Conservation (phyloP, 2,888 invertebrate species). For the Psylliodes chrysocephalus region DNA sequence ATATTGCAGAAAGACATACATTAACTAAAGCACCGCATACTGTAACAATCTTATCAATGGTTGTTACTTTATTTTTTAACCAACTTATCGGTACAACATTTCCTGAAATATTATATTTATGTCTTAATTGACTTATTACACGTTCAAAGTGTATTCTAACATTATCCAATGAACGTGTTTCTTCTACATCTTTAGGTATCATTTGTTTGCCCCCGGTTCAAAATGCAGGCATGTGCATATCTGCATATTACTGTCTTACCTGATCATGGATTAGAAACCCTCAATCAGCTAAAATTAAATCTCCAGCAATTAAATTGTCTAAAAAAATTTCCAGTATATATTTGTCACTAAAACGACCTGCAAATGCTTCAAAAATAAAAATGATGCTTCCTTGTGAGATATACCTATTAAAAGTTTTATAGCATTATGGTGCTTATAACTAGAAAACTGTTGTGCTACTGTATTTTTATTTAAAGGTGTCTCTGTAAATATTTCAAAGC, state of each 20-base stretch:
- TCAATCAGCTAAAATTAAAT: no score
- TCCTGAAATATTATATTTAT: constrained; percentile 23
- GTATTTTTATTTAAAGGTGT: constrained; percentile 26
- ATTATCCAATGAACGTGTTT: no score
- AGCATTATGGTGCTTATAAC: constrained; percentile 40
- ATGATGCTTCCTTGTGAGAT: constrained; percentile 31
- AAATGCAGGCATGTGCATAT: constrained; percentile 16
- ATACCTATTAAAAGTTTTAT: constrained; percentile 37
- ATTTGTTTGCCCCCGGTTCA: constrained; percentile 11
- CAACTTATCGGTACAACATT: constrained; percentile 22
- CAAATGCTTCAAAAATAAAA: constrained; percentile 36
- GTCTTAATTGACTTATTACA: no score
- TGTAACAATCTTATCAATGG: no score
- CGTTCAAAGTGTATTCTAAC: no score
- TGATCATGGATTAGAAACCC: constrained; percentile 22
- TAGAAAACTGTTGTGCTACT: constrained; percentile 34
- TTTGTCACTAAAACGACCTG: constrained; percentile 31
- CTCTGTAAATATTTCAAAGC: constrained; percentile 36
- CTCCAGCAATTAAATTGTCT: constrained; percentile 15
- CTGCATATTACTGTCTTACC: constrained; percentile 17
- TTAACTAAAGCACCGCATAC: no score
- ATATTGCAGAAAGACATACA: no score
- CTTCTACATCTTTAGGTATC: no score
- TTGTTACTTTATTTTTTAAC: constrained; percentile 16
- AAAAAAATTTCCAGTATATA: constrained; percentile 32